Evolutionary conservation across 2,888 invertebrate genomes (phyloP).

Genomic region (Cheilosia variabilis): DNA sequence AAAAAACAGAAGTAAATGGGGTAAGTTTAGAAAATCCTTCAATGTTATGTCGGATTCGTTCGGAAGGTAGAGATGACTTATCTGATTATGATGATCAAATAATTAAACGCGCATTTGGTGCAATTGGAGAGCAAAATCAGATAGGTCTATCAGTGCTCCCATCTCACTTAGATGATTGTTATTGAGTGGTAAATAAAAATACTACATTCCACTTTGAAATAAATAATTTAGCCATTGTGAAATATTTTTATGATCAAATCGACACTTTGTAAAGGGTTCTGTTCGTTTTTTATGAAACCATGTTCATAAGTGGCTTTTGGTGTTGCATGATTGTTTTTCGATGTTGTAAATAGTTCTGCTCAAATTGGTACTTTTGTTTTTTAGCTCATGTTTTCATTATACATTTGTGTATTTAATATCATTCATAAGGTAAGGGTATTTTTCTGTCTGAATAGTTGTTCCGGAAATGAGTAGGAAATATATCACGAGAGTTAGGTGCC

Average conservation of each 20-base stretch:
- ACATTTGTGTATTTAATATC: neutral
- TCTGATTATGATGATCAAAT: slow-evolving; percentile 20
- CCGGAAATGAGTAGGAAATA: no score
- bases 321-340: slow-evolving; percentile 64
- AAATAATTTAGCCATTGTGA: slow-evolving; percentile 1
- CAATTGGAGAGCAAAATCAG: slow-evolving; percentile 5
- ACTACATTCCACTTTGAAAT: neutral
- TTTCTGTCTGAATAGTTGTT: neutral
- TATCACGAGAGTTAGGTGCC: no score
- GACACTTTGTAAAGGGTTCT: neutral
- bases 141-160: slow-evolving; percentile 23
- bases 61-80: slow-evolving; percentile 16
- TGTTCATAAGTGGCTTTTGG: slow-evolving; percentile 41
- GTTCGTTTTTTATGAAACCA: neutral
- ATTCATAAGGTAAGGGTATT: no score
- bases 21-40: slow-evolving; percentile 62
- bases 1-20: slow-evolving; percentile 44
- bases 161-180: slow-evolving; percentile 19
- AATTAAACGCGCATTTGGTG: neutral
- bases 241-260: slow-evolving; percentile 56
- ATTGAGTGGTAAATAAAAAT: neutral
- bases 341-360: slow-evolving; percentile 52
- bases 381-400: neutral
- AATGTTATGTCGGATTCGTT: slow-evolving; percentile 29
- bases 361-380: slow-evolving; percentile 25